Evolutionary conservation across 2,888 invertebrate genomes (phyloP), one percentile per base, ranked within the genome.

Genomic region (Chaetoderma sp.): DNA sequence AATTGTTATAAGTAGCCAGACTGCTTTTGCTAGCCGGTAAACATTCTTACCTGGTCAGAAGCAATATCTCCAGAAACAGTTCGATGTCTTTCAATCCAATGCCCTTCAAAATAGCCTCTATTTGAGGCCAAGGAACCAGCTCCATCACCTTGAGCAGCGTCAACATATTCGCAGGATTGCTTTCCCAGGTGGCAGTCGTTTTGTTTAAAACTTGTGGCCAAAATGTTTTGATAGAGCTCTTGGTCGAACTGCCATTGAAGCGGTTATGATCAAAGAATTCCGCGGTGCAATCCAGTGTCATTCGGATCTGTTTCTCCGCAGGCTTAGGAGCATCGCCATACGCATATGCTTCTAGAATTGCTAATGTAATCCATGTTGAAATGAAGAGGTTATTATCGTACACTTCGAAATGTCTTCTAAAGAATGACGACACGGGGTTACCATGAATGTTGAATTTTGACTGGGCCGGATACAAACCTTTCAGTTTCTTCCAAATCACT

Each of bases 361-460:
- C 72, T 2, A 72, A 68, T n/a, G 78, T 75, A 6, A 82, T 78
- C 80, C 80, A 81, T 0, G 78, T 72, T 0, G 79, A 80, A 0
- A 73, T 78, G 61, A 82, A 82, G 78, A 81, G 80, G 64, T 83
- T 81, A 67, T 79, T 80, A 70, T 82, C 82, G 55, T 74, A 79
- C 5, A 82, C 74, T 5, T 68, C 60, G 39, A 79, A 70, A 5
- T 63, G 60, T 10, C 78, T 76, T 0, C 82, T 72, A 21, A 79
- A 36, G 4, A 77, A 65, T 27, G 75, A 73, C 50, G 73, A 30
- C 2, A 70, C 63, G 32, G 73, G 72, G 16, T 59, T 65, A 1
- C 81, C 82, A 49, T 80, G 78, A 57, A 80, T 74, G 65, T 82
- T 77, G 44, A 79, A 61, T 47, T 75, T 72, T 16, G 81, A 74